Percentiles rank a stretch among this genome's conserved stretches.
Evolutionary conservation across 2,113 vertebrate genomes (phyloP).

Genomic region (Campylomormyrus numenius): DNA sequence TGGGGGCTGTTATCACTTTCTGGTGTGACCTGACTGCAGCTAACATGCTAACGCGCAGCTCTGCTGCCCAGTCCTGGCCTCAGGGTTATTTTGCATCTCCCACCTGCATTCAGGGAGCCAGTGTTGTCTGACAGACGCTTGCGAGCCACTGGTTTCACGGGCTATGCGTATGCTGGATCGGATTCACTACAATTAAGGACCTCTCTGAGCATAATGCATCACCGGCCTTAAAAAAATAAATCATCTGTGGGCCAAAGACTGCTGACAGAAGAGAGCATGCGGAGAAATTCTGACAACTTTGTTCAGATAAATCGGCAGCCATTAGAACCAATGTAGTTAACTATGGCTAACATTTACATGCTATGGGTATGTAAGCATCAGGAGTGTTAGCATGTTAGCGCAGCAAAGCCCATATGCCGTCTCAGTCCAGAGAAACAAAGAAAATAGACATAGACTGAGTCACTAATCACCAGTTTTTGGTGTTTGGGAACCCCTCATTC

Average conservation of each 20-base stretch:
- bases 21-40: not conserved
- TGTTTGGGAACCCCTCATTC: not conserved
- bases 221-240: constrained; percentile 21
- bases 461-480: not conserved
- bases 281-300: constrained; percentile 43
- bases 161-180: constrained; percentile 53
- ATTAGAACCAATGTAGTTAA: constrained; percentile 18
- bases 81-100: constrained; percentile 33
- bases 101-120: constrained; percentile 31
- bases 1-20: not conserved
- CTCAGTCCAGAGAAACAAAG: not conserved
- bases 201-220: constrained; percentile 36
- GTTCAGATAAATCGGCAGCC: constrained; percentile 46
- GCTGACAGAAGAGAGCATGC: constrained; percentile 4
- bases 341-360: not conserved
- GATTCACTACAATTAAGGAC: constrained; percentile 55
- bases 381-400: not conserved
- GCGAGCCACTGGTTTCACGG: constrained; percentile 50
- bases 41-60: not conserved
- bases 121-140: constrained; percentile 46
- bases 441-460: not conserved
- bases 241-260: constrained; percentile 50
- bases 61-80: constrained; percentile 10
- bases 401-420: not conserved
- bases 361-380: not conserved